Base-by-base conservation (phyloP, 92 coral and sea anemone species). In the Parazoanthus darwini region DNA sequence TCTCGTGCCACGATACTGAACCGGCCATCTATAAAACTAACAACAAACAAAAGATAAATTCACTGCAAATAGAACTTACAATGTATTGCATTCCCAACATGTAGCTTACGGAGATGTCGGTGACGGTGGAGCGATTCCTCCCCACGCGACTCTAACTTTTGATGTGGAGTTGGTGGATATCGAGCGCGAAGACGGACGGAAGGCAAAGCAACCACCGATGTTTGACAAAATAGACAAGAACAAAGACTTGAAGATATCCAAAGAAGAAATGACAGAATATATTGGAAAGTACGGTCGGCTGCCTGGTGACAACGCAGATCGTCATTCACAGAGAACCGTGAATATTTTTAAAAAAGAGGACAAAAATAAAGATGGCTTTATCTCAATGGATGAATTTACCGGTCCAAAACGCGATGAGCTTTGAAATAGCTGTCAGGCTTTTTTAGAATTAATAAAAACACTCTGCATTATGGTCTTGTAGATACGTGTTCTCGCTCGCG, bases 101-200 rank as follows among this genome's bases (percentile, higher is more conserved):
- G 33, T 0, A 39, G 87, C 87, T 68, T 83, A 83, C 11, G 87
- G 87, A 46, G 87, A 83, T 83, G 65, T 78, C n/a, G 87, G 87
- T 9, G 87, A 83, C 39, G 87, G 87, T 25, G 87, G 87, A n/a
- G 20, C 48, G 43, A 83, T 83, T 42, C 87, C 87, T 67, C 87
- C 87, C 5, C 63, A 67, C 25, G 87, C 87, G 22, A 83, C 87
- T 25, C 46, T 83, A 23, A 83, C 66, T 16, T 83, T 83, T 68
- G 87, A 83, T 70, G 87, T 83, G 20, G 87, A 83, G 16, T 39
- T 83, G n/a, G 15, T 83, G 37, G 18, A 70, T 36, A 68, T 83
- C 26, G 87, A 83, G 15, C 87, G 87, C 20, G 20, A 38, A 8
- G 87, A 67, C 16, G 87, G 87, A 15, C 67, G 26, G 42, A 83